These are phyloP conservation scores for Fregetta grallaria DNA, from an alignment of 2,113 vertebrate genomes.

Conservation along the genomic window DNA sequence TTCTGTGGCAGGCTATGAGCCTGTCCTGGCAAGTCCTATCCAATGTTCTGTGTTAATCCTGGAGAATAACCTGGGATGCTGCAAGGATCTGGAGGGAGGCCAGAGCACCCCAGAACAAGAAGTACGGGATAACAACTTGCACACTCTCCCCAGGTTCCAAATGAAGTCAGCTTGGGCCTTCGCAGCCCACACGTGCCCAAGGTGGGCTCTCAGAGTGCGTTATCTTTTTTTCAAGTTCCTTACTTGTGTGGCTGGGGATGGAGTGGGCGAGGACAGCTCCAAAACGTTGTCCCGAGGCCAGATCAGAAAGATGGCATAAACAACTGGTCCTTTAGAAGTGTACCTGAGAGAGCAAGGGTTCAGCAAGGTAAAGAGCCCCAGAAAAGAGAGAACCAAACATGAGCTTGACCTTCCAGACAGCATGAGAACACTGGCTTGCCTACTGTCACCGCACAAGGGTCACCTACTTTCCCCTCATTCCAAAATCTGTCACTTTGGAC, in stretches of 20 bases:
- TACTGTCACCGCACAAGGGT: neutral
- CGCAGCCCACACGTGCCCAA: neutral
- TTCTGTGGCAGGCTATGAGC: neutral
- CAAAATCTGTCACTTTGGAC: neutral
- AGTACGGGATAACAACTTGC: neutral
- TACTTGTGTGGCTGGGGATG: slow-evolving; percentile 70
- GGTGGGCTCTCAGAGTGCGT: rapidly evolving
- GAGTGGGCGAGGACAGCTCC: slow-evolving; percentile 60
- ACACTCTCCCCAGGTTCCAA: neutral
- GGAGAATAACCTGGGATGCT: neutral
- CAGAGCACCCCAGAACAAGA: neutral
- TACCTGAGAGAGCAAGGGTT: slow-evolving; percentile 70
- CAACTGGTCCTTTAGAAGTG: slow-evolving; percentile 69
- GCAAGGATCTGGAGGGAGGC: neutral
- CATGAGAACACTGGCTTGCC: neutral
- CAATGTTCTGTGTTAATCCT: rapidly evolving
- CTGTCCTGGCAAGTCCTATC: neutral
- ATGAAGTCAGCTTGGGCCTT: neutral
- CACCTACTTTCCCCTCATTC: neutral
- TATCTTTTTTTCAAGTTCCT: neutral
- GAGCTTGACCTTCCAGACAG: neutral
- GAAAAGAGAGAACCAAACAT: neutral
- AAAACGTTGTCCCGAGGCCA: slow-evolving; percentile 71
- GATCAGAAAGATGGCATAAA: slow-evolving; percentile 78
- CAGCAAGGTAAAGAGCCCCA: neutral